Evolutionary conservation across 1,140 invertebrate genomes (phyloP), one percentile per base, ranked within the genome.

Genomic region (Drosophila yakuba): DNA sequence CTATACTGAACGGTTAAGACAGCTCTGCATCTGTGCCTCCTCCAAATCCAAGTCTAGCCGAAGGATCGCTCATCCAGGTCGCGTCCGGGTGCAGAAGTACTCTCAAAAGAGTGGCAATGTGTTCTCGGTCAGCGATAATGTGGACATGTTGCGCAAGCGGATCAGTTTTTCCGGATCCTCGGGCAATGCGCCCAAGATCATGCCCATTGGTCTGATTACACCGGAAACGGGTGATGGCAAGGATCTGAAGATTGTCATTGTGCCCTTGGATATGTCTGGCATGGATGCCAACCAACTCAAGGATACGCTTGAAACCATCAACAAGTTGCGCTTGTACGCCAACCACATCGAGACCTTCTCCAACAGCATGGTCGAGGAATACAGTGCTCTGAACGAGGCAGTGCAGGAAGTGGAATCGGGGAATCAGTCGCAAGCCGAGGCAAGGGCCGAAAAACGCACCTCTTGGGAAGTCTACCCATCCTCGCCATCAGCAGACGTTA

Each of bases 221-320:
- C 80, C 84, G 0, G 73, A 88, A 7, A 28, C 39, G 0, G 51
- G 48, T 1, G 69, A 69, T 7, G 77, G 71, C 7, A 63, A 62
- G 23, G 54, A 89, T 10, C 47, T 89, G 8, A 91, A 91, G 56
- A 88, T 91, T n/a, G 74, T 91, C 1, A 66, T 91, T n/a, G 86
- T 91, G 35, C 90, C 90, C 0, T n/a, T 91, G 4, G 84, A 91
- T 20, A 12, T 90, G 7, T 52, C 60, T 4, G 72, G 68, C 43
- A 76, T 60, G 48, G 77, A 82, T 61, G 69, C 71, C 8, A 48
- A 77, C 0, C 17, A 39, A 0, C 55, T 90, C 1, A 77, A 78
- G 28, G 74, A 73, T 6, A 84, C 82, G 0, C 47, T 91, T 3
- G 69, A 61, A 4, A 77, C 80, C 1, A 71, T 91, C 14, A 79